Base-by-base conservation (phyloP, 2,888 invertebrate genomes). In the Lampropteryx suffumata region DNA sequence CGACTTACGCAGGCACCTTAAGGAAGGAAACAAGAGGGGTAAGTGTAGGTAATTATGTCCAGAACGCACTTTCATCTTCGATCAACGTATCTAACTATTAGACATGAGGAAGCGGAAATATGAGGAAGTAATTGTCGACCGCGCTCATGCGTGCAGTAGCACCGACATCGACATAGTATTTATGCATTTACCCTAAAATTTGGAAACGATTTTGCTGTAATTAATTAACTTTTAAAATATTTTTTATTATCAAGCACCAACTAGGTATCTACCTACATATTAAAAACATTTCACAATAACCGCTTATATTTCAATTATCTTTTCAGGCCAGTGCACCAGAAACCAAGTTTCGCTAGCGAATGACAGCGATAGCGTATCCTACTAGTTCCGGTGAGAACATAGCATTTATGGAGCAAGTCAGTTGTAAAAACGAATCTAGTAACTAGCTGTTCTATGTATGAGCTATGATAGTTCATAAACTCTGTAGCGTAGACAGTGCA, bases 271-370 rank as follows among this genome's bases (percentile, higher is more conserved):
- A n/a, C n/a, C n/a, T n/a, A n/a, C n/a, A 34, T 33, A 13, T 30
- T 26, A n/a, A 26, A 9, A 27, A 10, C 4, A 42, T 33, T 71
- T 71, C 61, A 62, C 65, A 57, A 70, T 67, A 67, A 64, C 67
- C 63, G 64, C 58, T 71, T 70, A 71, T 75, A 65, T 64, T 59
- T 64, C 50, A 63, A 67, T 77, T 82, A 82, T 84, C 81, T 77
- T 76, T 79, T 71, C 67, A 72, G 78, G 78, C 59, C 83, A 78
- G 66, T 76, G 79, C 70, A 76, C 77, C 65, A 76, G 65, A 71
- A 76, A 75, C 65, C 64, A 61, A 61, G 54, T 64, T 67, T 68
- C 71, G 62, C 73, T 73, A 71, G 74, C 73, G 59, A 73, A 71
- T 66, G 57, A 69, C 65, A 64, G 48, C 64, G 76, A 79, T 81